Conservation (phyloP, 2,888 invertebrate genomes). For the Polyommatus icarus region DNA sequence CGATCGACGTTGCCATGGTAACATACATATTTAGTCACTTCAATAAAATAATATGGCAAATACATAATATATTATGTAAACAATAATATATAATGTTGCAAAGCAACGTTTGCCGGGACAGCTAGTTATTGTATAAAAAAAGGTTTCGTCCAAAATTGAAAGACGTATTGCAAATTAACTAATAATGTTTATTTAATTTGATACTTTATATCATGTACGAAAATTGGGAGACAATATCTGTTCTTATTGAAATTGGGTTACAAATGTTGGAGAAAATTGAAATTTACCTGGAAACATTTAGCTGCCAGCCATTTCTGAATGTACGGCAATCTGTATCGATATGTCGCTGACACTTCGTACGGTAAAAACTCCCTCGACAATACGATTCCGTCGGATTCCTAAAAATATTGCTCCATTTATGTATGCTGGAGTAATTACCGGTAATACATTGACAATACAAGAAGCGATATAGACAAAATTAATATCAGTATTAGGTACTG, state of each 20-base stretch:
- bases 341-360: slow-evolving; percentile 52
- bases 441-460: neutral
- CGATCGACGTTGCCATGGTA: no score
- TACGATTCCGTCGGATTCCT: slow-evolving; percentile 63
- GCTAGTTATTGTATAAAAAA: no score
- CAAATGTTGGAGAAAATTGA: slow-evolving; percentile 11
- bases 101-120: no score
- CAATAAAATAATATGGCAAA: no score
- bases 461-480: neutral
- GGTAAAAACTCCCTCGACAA: slow-evolving; percentile 59
- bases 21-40: no score
- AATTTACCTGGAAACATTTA: slow-evolving; percentile 60
- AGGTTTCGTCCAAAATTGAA: neutral
- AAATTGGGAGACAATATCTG: neutral
- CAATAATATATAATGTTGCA: no score
- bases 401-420: slow-evolving; percentile 33
- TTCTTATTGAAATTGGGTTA: slow-evolving; percentile 6
- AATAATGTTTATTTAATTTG: no score
- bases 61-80: no score
- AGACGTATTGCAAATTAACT: neutral
- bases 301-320: slow-evolving; percentile 61
- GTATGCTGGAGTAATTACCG: neutral
- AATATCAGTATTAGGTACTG: no score
- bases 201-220: neutral
- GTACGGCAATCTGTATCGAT: slow-evolving; percentile 48